Base-by-base conservation (phyloP, 2,113 vertebrate genomes). In the Machaerirhynchus nigripectus region DNA sequence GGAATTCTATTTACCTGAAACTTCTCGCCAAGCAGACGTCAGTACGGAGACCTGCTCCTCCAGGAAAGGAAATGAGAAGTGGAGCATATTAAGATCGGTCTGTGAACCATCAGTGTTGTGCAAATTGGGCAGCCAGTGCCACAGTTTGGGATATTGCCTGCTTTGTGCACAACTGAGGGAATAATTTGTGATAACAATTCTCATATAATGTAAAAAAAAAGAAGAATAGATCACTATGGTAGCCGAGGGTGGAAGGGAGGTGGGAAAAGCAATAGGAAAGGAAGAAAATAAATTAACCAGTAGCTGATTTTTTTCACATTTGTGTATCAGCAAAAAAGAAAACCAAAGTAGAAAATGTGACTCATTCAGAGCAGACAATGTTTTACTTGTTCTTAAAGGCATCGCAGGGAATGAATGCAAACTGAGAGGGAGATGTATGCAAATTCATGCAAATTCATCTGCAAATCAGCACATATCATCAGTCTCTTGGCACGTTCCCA, bases 381-480 rank as follows among this genome's bases (percentile, higher is more conserved):
- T 93, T 95, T 91, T 53, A 60, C n/a, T 87, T 91, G 63, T 79
- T 94, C 81, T 85, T 79, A 68, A 68, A 90, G 35, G 35, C 78
- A 82, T 75, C 53, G 13, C 17, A 37, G 50, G 71, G 84, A 91
- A 74, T 60, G 57, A 91, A 93, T 73, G 55, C 74, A 95, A 94
- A 89, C 87, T 71, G 78, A 87, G 81, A 78, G 46, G n/a, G 61
- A 90, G 49, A 64, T 82, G 56, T 82, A 87, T 96, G 94, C 78
- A 91, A 96, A 94, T 91, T 64, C 44, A 87, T 88, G 57, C 76
- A 93, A 95, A 95, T 93, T 57, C 28, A 52, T 64, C 68, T 83
- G 67, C 55, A 88, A 83, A 87, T 80, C 52, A 88, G 82, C 75
- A 90, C 59, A 64, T 68, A 24, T 44, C 74, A 75, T 59, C 65